Conservation (phyloP, 2,113 vertebrate genomes). For the Onychostruthus taczanowskii region DNA sequence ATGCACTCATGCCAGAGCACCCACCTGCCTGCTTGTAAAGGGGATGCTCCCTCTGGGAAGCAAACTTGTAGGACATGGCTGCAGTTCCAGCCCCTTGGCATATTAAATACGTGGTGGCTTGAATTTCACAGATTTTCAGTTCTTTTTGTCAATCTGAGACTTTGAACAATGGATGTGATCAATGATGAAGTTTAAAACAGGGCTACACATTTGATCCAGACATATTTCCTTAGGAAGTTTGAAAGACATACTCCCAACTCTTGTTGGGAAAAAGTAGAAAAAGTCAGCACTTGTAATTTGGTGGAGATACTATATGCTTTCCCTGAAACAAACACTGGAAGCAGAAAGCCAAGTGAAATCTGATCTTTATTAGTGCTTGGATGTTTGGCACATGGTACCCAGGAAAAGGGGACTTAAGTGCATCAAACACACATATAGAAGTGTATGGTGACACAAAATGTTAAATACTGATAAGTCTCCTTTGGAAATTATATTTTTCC, state of each 20-base stretch:
- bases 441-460: neutral
- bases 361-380: neutral
- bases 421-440: fast-evolving
- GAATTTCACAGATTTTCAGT: neutral
- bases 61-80: neutral
- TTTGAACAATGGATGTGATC: neutral
- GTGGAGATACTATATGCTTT: neutral
- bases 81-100: neutral
- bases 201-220: neutral
- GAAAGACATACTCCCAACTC: neutral
- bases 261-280: neutral
- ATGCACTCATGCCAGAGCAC: neutral
- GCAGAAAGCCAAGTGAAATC: neutral
- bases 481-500: neutral
- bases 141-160: neutral
- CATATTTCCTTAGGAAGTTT: neutral
- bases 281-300: neutral
- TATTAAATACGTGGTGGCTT: neutral
- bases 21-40: fast-evolving
- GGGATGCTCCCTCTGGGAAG: neutral
- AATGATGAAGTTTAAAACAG: neutral
- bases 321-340: neutral
- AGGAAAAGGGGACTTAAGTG: neutral
- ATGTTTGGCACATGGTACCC: neutral
- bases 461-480: neutral